Evolutionary conservation across 2,888 invertebrate species (phyloP), one percentile per base, ranked within the genome.

Genomic region (Zele albiditarsus): DNA sequence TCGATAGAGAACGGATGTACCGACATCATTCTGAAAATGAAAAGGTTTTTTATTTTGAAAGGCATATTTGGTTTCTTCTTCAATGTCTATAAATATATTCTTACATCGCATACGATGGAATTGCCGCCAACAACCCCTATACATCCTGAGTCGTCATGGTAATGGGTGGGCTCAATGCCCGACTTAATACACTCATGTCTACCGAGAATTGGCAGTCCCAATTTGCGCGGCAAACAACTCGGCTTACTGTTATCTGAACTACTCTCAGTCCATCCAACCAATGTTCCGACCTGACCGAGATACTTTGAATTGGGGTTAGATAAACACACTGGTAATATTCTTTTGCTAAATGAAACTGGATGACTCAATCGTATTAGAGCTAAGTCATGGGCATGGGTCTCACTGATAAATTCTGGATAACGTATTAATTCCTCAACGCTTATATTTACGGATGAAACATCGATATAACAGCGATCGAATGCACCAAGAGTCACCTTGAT

Each of bases 261-360:
- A 8, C 81, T 84, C 76, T 87, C 86, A 0, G 89, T 82, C 91
- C 91, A 91, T 5, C 91, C 90, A 31, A 88, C 87, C 1, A 91
- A 78, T 3, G 91, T 91, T 14, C 90, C 91, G 5, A 91, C 91
- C 85, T 91, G 91, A 31, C 90, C 92, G 77, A 91, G 80, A 85
- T 91, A 89, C 70, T 86, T 84, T 62, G 90, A 89, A 81, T 91
- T 90, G 72, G 91, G 89, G 74, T 90, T 86, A 2, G 93, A 92
- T 79, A 94, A 83, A 78, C 92, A 92, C 71, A 94, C 91, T 0
- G 93, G 93, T 1, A 90, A 88, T 63, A 93, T 90, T 33, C 90
- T 87, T 75, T 87, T 89, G 78, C 90, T 91, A 77, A 92, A 91
- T 74, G 88, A 86, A 12, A 91, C 89, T 2, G 91, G 90, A 12